Percentiles rank a stretch among this genome's conserved stretches.
Conservation (phyloP, 1,140 invertebrate genomes). For the Drosophila nikananu region DNA sequence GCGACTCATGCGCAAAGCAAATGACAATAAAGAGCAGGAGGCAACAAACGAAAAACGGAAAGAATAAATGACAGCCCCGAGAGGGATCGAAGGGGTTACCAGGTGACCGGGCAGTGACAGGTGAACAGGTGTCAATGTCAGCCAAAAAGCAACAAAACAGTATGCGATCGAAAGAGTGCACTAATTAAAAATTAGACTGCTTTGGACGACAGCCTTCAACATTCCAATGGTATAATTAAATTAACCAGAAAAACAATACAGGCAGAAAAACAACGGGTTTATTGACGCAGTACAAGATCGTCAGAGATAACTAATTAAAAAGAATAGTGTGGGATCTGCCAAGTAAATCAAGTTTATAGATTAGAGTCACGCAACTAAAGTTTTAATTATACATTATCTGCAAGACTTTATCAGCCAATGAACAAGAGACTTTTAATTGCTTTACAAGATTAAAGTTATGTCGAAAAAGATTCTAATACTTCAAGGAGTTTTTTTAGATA, state of each 20-base stretch:
- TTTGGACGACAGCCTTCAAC: background rate
- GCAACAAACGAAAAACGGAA: slow-evolving; percentile 59
- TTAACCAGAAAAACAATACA: slow-evolving; percentile 9
- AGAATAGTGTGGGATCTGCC: background rate
- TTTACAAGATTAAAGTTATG: background rate
- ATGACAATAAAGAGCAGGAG: slow-evolving; percentile 43
- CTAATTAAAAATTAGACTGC: slow-evolving; percentile 12
- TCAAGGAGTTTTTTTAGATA: no score
- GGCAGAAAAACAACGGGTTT: background rate
- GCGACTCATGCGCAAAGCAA: slow-evolving; percentile 74
- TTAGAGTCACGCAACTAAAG: background rate
- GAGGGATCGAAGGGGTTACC: slow-evolving; percentile 25
- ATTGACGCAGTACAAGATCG: background rate
- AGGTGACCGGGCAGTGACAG: slow-evolving; percentile 31
- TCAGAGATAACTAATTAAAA: background rate
- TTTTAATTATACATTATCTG: background rate
- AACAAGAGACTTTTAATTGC: slow-evolving; percentile 1
- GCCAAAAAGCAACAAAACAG: slow-evolving; percentile 25
- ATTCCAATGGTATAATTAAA: slow-evolving; percentile 11
- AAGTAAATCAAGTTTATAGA: slow-evolving; percentile 6
- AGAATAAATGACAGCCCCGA: slow-evolving; percentile 35
- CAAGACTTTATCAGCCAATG: background rate
- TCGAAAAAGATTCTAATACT: no score
- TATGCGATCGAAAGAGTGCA: slow-evolving; percentile 2
- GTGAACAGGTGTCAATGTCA: slow-evolving; percentile 76